These are phyloP conservation scores for Vulpes ferrilata DNA, from an alignment of 2,113 vertebrate species.

Conservation along the genomic window DNA sequence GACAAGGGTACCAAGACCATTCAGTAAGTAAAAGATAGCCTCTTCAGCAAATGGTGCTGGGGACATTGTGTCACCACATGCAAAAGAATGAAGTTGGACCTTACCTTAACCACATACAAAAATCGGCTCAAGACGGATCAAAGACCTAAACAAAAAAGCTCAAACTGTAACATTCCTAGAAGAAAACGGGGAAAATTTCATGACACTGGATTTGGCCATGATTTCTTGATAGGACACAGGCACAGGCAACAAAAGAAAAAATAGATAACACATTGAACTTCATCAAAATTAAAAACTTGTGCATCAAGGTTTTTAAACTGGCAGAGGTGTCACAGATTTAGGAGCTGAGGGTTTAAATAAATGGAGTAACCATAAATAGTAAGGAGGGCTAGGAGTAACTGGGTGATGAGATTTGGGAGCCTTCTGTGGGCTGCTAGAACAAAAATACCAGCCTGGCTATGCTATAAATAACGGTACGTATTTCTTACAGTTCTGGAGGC, in stretches of 20 bases:
- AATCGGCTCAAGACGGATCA: not conserved
- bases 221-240: not conserved
- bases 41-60: not conserved
- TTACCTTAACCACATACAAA: not conserved
- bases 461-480: not conserved
- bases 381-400: not conserved
- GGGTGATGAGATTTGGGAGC: not conserved
- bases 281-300: not conserved
- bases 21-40: not conserved
- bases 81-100: not conserved
- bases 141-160: not conserved
- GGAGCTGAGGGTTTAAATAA: not conserved
- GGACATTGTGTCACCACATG: not conserved
- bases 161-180: not conserved
- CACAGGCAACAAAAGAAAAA: not conserved
- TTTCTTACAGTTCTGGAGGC: not conserved
- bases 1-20: not conserved
- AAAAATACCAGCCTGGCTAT: not conserved
- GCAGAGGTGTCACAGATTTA: not conserved
- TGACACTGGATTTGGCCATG: not conserved
- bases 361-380: not conserved
- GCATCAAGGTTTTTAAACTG: not conserved
- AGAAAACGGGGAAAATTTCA: not conserved
- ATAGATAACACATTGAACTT: not conserved
- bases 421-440: not conserved